A percentile compares a stretch with the other conserved stretches of the same genome.
phyloP scores from a whole-genome alignment of 23 tunicate genomes.

The Trididemnum clinides region DNA sequence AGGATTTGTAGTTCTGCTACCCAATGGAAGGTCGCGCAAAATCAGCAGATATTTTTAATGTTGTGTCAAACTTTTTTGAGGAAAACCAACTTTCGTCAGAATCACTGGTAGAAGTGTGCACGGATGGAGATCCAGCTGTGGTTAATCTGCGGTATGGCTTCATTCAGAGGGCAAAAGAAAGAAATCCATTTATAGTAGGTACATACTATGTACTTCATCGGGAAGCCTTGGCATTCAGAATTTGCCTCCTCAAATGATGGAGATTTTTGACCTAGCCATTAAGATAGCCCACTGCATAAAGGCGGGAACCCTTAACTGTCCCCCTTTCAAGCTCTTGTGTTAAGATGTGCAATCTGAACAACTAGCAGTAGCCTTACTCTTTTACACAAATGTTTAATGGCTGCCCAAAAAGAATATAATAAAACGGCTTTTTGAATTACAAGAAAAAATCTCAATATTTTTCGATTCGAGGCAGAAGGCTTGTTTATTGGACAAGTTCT shows the following conservation, averaged over 20 bases:
- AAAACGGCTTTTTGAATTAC: constrained; percentile 34
- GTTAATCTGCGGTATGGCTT: constrained; percentile 18
- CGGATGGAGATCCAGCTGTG: constrained; percentile 42
- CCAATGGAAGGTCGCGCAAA: constrained; percentile 32
- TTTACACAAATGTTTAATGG: constrained; percentile 32
- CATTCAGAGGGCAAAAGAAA: constrained; percentile 31
- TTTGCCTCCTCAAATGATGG: constrained; percentile 29
- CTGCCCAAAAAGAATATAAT: constrained; percentile 30
- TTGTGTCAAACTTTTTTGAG: constrained; percentile 25
- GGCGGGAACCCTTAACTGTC: constrained; percentile 27
- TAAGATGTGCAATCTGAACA: constrained; percentile 21
- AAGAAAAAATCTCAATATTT: constrained; percentile 43
- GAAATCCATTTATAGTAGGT: constrained; percentile 17
- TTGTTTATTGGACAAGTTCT: constrained; percentile 14
- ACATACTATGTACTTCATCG: constrained; percentile 24
- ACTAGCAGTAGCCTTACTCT: constrained; percentile 5
- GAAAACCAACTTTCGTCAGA: constrained; percentile 24
- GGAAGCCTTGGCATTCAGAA: constrained; percentile 29
- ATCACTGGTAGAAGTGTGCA: constrained; percentile 22
- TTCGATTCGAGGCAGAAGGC: constrained; percentile 23
- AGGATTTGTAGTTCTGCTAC: constrained; percentile 30
- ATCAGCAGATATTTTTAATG: constrained; percentile 38
- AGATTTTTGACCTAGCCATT: not conserved
- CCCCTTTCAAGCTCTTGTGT: constrained; percentile 33
- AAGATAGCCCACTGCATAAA: not conserved